phyloP scores from a whole-genome alignment of 2,113 vertebrate genomes.

The Pangasianodon hypophthalmus region DNA sequence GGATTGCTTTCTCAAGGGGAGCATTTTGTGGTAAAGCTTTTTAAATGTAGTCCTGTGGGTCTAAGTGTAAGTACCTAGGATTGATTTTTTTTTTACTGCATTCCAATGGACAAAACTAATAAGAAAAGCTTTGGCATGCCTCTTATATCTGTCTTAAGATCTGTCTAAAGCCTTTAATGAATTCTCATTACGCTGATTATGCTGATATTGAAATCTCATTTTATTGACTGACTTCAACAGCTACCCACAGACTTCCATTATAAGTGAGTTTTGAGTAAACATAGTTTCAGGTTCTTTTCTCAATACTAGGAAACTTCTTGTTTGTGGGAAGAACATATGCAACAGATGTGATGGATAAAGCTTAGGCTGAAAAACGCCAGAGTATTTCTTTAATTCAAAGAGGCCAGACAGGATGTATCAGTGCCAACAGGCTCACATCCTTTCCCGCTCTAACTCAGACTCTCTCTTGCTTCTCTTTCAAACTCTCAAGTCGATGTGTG shows the following conservation, averaged over 20 bases:
- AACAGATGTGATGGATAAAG: background rate
- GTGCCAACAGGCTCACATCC: background rate
- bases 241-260: no score
- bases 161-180: background rate
- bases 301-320: background rate
- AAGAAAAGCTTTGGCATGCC: background rate
- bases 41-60: background rate
- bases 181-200: background rate
- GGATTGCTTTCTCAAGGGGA: background rate
- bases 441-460: background rate
- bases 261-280: background rate
- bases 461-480: background rate
- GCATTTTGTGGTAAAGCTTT: background rate
- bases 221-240: background rate
- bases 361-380: background rate
- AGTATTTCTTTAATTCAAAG: background rate
- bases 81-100: background rate
- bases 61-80: background rate
- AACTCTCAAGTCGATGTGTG: slow-evolving; percentile 79
- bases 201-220: background rate
- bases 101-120: background rate
- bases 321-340: background rate
- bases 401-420: background rate
- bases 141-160: background rate
- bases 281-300: background rate